Evolutionary conservation across 2,113 vertebrate species (phyloP), one percentile per base, ranked within the genome.

Genomic region (Glaucomys volans): DNA sequence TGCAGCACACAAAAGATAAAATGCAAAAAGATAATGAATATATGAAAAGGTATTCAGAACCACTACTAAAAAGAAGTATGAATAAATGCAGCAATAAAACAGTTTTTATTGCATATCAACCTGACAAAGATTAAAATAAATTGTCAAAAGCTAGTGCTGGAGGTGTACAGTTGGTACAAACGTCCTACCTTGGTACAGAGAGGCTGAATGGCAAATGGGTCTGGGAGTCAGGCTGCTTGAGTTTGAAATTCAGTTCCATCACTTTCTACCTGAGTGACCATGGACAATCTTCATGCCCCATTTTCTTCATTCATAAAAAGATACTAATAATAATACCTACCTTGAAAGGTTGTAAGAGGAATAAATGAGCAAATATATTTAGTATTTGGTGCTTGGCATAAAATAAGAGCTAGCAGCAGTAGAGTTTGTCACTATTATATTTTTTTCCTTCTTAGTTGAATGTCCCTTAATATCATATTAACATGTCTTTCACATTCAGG

Each of bases 31-130:
- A 52, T 75, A 57, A 79, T 69, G 52, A 81, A 37, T 62, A 75
- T 86, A 76, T 54, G n/a, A 67, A 74, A 95, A 86, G 20, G 7
- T 84, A 71, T 95, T 77, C 50, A 86, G 32, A 92, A 81, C 81
- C 8, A 8, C 8, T 71, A 42, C 3, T 35, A 76, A 92, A 94
- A 92, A 54, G 12, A 90, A 87, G 76, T 83, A 81, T 4, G 6
- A 94, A 69, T 71, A 81, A 81, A 59, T 44, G 4, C 12, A 81
- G n/a, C 4, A 92, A 26, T 80, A 75, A 88, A 89, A n/a, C 54
- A 74, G 14, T 26, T 64, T 76, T 62, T 67, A 76, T 52, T 80
- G 35, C 6, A n/a, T 42, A 52, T 89, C 52, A 42, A 18, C 28
- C 52, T 76, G 59, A 71, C 40, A 54, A 91, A 66, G 16, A 86